Percentiles rank a stretch among this genome's conserved stretches.
Evolutionary conservation across 1,140 invertebrate genomes (phyloP).

Genomic region (Philaenus spumarius): DNA sequence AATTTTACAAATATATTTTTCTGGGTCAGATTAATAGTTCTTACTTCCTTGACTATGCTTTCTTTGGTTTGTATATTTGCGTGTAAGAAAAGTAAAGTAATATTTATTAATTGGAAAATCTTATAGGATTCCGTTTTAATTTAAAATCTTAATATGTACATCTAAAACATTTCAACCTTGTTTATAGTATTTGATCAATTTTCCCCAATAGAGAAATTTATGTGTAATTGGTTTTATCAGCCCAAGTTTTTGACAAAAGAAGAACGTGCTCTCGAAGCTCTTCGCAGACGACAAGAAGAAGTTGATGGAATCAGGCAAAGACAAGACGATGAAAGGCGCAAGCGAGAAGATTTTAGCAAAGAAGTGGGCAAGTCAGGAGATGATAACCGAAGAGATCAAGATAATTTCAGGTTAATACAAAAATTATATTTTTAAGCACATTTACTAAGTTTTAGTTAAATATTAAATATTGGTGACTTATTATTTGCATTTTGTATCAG

Average conservation of each 20-base stretch:
- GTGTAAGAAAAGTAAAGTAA: too few species aligned
- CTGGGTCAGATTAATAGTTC: too few species aligned
- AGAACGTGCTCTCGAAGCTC: conserved; percentile 81
- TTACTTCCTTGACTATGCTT: too few species aligned
- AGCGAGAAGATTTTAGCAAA: conserved; percentile 49
- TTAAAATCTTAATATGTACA: neutral
- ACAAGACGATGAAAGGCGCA: conserved; percentile 64
- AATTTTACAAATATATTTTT: too few species aligned
- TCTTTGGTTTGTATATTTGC: too few species aligned
- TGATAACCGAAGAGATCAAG: conserved; percentile 27
- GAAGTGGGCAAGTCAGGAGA: conserved; percentile 40
- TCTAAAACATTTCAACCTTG: neutral
- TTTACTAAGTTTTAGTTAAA: too few species aligned
- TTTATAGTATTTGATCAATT: neutral
- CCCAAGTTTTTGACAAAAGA: conserved; percentile 97
- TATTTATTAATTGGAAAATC: too few species aligned
- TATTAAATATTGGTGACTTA: too few species aligned
- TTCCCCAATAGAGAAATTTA: conserved; percentile 9
- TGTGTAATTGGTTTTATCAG: too few species aligned
- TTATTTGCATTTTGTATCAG: too few species aligned
- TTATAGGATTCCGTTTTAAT: neutral
- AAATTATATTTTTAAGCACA: too few species aligned
- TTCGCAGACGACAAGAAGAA: conserved; percentile 83
- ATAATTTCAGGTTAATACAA: conserved; percentile 26
- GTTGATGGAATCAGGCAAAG: conserved; percentile 59